Evolutionary conservation across 1,140 invertebrate genomes (phyloP).

Genomic region (Bombus confusus): DNA sequence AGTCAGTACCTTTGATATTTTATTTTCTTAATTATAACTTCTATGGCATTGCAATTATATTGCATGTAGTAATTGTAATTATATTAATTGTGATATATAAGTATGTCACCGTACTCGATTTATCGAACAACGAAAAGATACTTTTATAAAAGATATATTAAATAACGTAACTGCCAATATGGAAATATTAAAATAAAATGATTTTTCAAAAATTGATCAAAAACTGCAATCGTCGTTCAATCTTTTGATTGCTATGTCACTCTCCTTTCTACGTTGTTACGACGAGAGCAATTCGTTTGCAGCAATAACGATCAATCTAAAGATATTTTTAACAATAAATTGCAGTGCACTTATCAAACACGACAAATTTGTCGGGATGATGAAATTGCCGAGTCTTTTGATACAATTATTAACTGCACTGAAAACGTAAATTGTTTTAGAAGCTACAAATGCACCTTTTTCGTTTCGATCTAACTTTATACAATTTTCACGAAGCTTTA

Average conservation of each 20-base stretch:
- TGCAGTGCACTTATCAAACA: background rate
- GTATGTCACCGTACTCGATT: background rate
- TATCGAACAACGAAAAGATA: too few species aligned
- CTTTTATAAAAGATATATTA: background rate
- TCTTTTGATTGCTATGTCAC: background rate
- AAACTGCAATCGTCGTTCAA: background rate
- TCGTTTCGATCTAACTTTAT: too few species aligned
- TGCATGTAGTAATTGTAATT: too few species aligned
- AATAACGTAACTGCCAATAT: background rate
- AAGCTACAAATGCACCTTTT: too few species aligned
- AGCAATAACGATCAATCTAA: slow-evolving; percentile 8
- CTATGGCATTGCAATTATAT: too few species aligned
- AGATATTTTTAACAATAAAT: slow-evolving; percentile 12
- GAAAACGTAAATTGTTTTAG: background rate
- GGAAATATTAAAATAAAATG: background rate
- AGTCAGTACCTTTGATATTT: too few species aligned
- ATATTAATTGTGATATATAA: background rate
- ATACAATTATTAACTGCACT: background rate
- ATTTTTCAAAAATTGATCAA: background rate
- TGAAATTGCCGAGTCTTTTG: background rate
- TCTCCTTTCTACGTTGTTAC: background rate
- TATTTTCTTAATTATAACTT: too few species aligned
- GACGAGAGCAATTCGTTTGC: slow-evolving; percentile 1
- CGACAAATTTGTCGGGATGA: background rate
- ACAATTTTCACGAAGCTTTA: too few species aligned